A percentile compares a stretch with the other conserved stretches of the same genome.
These are phyloP conservation scores for Raja brachyura DNA, from an alignment of 2,113 vertebrate genomes.

Conservation along the genomic window DNA sequence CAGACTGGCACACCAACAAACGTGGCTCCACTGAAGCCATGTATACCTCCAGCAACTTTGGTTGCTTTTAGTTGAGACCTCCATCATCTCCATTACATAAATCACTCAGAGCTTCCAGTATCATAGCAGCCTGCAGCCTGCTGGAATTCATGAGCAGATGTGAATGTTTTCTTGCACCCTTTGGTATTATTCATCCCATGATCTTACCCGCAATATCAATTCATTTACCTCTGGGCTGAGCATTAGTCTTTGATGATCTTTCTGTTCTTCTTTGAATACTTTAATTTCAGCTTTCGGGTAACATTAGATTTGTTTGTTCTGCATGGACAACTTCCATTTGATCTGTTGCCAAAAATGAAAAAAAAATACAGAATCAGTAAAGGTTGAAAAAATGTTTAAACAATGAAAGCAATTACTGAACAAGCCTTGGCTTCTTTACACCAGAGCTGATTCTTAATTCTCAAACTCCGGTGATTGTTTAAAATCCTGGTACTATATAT, in stretches of 20 bases:
- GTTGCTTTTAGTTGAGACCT: background rate
- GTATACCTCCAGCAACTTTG: background rate
- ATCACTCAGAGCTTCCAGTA: background rate
- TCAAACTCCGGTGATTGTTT: background rate
- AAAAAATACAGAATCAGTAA: background rate
- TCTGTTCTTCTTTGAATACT: background rate
- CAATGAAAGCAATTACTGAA: background rate
- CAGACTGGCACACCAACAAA: background rate
- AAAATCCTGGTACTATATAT: background rate
- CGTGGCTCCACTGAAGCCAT: background rate
- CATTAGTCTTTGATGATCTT: background rate
- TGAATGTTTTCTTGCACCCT: background rate
- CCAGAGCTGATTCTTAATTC: background rate
- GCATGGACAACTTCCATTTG: background rate
- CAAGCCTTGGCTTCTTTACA: background rate
- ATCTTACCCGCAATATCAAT: too few relatives aligned
- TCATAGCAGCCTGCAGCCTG: background rate
- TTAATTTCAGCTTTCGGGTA: background rate
- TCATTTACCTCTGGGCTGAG: too few relatives aligned
- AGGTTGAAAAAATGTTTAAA: background rate
- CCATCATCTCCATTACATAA: background rate
- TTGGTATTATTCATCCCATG: too few relatives aligned
- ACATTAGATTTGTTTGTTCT: background rate
- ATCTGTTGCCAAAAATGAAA: background rate
- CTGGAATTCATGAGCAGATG: background rate